Evolutionary conservation across 1,140 invertebrate species (phyloP), one percentile per base, ranked within the genome.

Genomic region (Helicoverpa armigera): DNA sequence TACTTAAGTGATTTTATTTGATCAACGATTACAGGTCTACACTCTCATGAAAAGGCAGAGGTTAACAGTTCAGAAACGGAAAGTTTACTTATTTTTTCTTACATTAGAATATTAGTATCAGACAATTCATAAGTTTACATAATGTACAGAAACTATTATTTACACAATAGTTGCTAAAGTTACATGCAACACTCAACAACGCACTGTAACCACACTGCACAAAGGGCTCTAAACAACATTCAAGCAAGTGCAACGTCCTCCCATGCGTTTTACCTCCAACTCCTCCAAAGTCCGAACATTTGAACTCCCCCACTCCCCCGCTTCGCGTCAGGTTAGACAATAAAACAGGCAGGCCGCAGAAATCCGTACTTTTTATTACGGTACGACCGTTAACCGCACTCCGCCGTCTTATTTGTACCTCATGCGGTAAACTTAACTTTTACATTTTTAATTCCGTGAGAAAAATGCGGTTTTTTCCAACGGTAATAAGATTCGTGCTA

Each of bases 311-410:
- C 13, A 16, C 16, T 58, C 16, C 29, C 48, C 48, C 9, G 51
- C 16, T 29, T 69, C 35, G 35, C 35, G 7, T 43, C 35, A 51
- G 9, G 61, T 18, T 67, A 23, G 65, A 51, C 51, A 69, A 51
- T 69, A 69, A 69, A 69, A 50, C 2, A 7, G 7, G 5, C 18
- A n/a, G n/a, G 7, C 16, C 35, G 16, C n/a, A 69, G 56, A 43
- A 35, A 53, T 4, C 72, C 14, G 12, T 13, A 72, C 18, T 54
- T 54, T 74, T 74, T 74, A 74, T 74, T 74, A 35, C 31, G 72
- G 54, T n/a, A n/a, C 35, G 31, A 4, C 23, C 35, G 29, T 74
- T 60, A 74, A 74, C 31, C 54, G 14, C 35, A 74, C 72, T 73
- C 23, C 1, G 13, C 11, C 11, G 72, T 11, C 51, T 73, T 73